Conservation (phyloP, 2,888 invertebrate species). For the Bembecia ichneumoniformis region DNA sequence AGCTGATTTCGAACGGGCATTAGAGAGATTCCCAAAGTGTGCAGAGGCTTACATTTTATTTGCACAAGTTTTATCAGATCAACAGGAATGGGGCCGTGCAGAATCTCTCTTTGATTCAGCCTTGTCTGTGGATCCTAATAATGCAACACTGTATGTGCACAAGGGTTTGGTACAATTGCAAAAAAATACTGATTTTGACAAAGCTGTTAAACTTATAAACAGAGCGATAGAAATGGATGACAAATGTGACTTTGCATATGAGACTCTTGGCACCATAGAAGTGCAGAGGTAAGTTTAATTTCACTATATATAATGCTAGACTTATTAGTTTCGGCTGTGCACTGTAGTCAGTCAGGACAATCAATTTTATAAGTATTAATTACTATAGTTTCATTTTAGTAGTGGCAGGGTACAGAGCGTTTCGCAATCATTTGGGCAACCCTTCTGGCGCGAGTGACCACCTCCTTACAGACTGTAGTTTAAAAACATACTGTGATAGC, state of each 20-base stretch:
- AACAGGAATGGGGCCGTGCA: slow-evolving; percentile 86
- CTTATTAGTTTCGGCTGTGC: no score
- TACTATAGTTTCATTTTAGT: slow-evolving; percentile 2
- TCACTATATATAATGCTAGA: neutral
- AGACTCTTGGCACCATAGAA: slow-evolving; percentile 94
- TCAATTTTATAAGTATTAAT: no score
- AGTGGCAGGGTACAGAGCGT: neutral
- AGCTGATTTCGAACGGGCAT: slow-evolving; percentile 80
- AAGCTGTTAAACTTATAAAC: slow-evolving; percentile 82
- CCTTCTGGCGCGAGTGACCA: no score
- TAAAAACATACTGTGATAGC: no score
- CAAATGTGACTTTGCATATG: slow-evolving; percentile 95
- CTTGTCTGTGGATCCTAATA: slow-evolving; percentile 83
- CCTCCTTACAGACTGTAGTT: no score
- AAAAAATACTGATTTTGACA: slow-evolving; percentile 86
- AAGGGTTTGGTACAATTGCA: slow-evolving; percentile 87
- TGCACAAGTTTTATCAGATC: slow-evolving; percentile 92
- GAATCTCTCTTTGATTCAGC: slow-evolving; percentile 87
- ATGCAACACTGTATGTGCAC: slow-evolving; percentile 90
- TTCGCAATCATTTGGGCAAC: no score
- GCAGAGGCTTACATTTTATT: slow-evolving; percentile 90
- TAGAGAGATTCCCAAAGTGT: slow-evolving; percentile 86
- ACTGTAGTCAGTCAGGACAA: no score
- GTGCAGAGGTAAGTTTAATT: slow-evolving; percentile 81
- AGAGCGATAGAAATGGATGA: slow-evolving; percentile 90